These are phyloP conservation scores for Gymnothorax javanicus DNA, from an alignment of 2,797 vertebrate species.

Conservation along the genomic window DNA sequence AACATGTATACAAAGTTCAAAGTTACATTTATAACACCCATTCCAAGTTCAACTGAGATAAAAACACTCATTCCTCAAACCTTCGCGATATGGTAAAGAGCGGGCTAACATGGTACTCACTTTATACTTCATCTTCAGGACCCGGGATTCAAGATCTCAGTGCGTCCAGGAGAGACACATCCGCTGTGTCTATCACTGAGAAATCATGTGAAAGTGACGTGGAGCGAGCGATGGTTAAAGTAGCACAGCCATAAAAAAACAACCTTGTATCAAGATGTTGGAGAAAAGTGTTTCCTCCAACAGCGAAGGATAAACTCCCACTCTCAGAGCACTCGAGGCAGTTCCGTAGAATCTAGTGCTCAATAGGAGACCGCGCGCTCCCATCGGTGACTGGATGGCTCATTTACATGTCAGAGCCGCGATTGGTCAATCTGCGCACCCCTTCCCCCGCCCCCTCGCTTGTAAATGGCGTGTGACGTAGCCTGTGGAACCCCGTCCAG, in stretches of 20 bases:
- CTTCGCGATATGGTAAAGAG: conserved; percentile 27
- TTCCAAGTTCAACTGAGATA: neutral
- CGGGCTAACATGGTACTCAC: conserved; percentile 61
- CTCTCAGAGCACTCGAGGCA: conserved; percentile 1
- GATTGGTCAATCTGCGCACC: conserved; percentile 52
- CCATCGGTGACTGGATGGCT: conserved; percentile 27
- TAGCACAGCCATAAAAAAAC: conserved; percentile 53
- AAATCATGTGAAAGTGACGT: conserved; percentile 45
- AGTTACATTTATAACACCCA: neutral
- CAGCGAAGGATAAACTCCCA: neutral
- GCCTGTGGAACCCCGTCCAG: neutral
- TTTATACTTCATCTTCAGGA: conserved; percentile 74
- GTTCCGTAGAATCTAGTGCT: conserved; percentile 6
- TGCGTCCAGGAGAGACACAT: conserved; percentile 56
- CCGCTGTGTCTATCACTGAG: conserved; percentile 53
- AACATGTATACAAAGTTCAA: neutral
- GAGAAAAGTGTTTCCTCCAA: neutral
- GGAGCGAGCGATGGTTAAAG: conserved; percentile 23
- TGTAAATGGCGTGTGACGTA: neutral
- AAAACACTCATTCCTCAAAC: neutral
- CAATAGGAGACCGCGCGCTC: conserved; percentile 17
- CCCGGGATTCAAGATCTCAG: conserved; percentile 5
- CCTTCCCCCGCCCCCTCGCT: neutral
- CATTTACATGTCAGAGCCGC: conserved; percentile 45
- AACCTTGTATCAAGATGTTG: neutral